phyloP scores from a whole-genome alignment of 2,113 vertebrate species.

The Ranitomeya variabilis region DNA sequence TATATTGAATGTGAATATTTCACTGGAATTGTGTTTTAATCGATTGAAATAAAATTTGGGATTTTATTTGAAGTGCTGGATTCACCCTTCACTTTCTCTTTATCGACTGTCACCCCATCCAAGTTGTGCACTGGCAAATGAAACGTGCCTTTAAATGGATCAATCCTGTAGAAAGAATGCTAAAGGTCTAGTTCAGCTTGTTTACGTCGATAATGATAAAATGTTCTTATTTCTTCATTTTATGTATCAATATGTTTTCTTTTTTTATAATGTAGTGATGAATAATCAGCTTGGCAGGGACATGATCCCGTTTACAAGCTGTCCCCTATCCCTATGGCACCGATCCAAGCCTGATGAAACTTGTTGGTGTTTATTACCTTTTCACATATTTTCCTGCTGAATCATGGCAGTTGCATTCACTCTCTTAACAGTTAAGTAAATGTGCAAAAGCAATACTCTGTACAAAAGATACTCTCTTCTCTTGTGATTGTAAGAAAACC shows the following conservation, averaged over 20 bases:
- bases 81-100: too few relatives aligned
- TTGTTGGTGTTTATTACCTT: constrained; percentile 50
- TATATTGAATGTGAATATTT: too few relatives aligned
- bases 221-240: neutral
- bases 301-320: constrained; percentile 36
- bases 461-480: constrained; percentile 34
- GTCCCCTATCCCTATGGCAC: constrained; percentile 10
- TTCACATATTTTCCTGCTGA: constrained; percentile 45
- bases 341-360: constrained; percentile 42
- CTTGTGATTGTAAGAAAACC: constrained; percentile 20
- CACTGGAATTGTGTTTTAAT: too few relatives aligned
- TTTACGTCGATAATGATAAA: neutral
- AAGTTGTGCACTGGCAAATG: too few relatives aligned
- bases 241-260: neutral
- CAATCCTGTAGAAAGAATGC: neutral
- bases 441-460: constrained; percentile 22
- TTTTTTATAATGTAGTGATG: constrained; percentile 3
- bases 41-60: too few relatives aligned
- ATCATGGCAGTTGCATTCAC: constrained; percentile 17
- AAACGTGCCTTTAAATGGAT: too few relatives aligned
- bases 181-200: neutral
- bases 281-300: constrained; percentile 10
- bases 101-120: too few relatives aligned
- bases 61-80: too few relatives aligned
- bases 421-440: constrained; percentile 32